Conservation (phyloP, 2,113 vertebrate genomes). For the Panurus biarmicus region DNA sequence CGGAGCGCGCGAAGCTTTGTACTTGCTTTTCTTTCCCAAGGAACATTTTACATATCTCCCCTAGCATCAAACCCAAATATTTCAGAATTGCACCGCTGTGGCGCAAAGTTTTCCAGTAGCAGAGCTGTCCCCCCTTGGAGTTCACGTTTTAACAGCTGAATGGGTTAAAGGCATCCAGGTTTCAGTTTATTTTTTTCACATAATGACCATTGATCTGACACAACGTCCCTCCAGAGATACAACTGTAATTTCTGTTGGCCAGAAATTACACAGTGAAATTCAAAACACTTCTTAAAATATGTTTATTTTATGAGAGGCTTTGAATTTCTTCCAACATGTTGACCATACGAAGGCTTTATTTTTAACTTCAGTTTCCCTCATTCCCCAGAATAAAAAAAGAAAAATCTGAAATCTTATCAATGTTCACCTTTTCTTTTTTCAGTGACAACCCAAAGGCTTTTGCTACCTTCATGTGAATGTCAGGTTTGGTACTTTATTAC, state of each 20-base stretch:
- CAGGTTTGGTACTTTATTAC: conserved; percentile 26
- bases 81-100: background rate
- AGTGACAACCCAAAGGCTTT: conserved; percentile 54
- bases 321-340: conserved; percentile 76
- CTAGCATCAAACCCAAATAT: conserved; percentile 11
- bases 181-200: background rate
- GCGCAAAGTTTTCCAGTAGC: conserved; percentile 16
- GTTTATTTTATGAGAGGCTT: conserved; percentile 75
- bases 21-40: background rate
- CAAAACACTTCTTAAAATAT: conserved; percentile 76
- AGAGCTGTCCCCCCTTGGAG: background rate
- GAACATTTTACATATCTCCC: background rate
- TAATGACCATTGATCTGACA: conserved; percentile 66
- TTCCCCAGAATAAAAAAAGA: conserved; percentile 15
- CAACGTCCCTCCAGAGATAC: conserved; percentile 66
- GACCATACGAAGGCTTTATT: conserved; percentile 71
- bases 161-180: conserved; percentile 29
- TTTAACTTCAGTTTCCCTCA: conserved; percentile 61
- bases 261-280: conserved; percentile 70
- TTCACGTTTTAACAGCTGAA: background rate
- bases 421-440: conserved; percentile 70
- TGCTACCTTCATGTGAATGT: background rate
- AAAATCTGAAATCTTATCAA: conserved; percentile 55
- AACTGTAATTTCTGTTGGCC: conserved; percentile 72
- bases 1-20: background rate